phyloP scores from a whole-genome alignment of 2,797 vertebrate genomes.

The Coregonus suidteri region DNA sequence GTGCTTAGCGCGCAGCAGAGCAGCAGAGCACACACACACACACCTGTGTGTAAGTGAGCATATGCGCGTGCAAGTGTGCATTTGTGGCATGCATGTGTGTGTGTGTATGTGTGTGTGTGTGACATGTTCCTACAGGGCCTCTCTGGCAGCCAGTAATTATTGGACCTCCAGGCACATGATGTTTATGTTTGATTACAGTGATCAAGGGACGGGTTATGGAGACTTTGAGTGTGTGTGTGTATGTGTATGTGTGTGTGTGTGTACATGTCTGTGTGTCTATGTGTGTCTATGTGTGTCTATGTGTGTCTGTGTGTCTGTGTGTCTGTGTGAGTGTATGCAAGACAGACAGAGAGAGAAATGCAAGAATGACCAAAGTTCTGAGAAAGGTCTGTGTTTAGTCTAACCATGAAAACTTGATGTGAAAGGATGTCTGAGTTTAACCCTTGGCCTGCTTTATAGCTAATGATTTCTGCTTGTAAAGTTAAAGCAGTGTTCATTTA shows the following conservation, averaged over 20 bases:
- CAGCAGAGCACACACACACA: neutral
- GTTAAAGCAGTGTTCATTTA: neutral
- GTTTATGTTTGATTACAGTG: slow-evolving; percentile 74
- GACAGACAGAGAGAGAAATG: neutral
- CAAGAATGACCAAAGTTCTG: slow-evolving; percentile 8
- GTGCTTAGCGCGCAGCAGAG: slow-evolving; percentile 41
- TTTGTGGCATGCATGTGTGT: slow-evolving; percentile 10
- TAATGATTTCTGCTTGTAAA: neutral
- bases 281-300: neutral
- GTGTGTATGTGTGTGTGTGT: neutral
- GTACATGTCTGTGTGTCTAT: slow-evolving; percentile 25
- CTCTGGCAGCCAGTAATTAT: slow-evolving; percentile 67
- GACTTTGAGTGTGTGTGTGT: slow-evolving; percentile 47
- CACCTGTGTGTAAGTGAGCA: neutral
- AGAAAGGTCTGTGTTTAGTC: neutral
- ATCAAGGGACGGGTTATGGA: slow-evolving; percentile 72
- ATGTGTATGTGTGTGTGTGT: slow-evolving; percentile 7
- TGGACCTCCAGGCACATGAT: slow-evolving; percentile 64
- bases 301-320: slow-evolving; percentile 24
- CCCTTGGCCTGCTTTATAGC: neutral
- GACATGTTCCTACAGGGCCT: slow-evolving; percentile 27
- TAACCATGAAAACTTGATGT: neutral
- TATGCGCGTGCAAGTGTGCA: slow-evolving; percentile 36
- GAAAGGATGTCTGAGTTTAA: neutral
- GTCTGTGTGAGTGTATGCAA: slow-evolving; percentile 51